Evolutionary conservation across 2,797 vertebrate genomes (phyloP).

Genomic region (Crenichthys baileyi): DNA sequence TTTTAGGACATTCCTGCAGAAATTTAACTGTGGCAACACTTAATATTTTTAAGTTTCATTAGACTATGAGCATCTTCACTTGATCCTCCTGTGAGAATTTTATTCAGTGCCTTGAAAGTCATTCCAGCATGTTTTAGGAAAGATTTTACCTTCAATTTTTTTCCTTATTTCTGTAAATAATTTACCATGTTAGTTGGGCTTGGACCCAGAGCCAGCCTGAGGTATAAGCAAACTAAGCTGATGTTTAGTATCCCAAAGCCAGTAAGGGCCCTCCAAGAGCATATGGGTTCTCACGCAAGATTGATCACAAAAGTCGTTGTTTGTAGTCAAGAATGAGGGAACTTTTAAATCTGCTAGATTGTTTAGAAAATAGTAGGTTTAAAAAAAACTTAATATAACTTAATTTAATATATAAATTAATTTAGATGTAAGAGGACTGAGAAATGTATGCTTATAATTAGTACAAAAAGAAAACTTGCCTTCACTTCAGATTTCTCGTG

Average conservation of each 20-base stretch:
- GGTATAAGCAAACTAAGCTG: neutral
- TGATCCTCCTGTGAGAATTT: constrained; percentile 16
- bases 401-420: neutral
- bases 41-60: constrained; percentile 18
- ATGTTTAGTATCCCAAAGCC: neutral
- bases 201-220: neutral
- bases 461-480: neutral
- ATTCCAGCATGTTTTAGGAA: constrained; percentile 10
- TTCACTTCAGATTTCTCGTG: neutral
- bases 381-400: neutral
- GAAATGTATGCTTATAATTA: neutral
- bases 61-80: constrained; percentile 16
- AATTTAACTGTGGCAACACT: constrained; percentile 12
- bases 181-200: neutral
- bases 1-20: constrained; percentile 4
- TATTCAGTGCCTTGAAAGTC: constrained; percentile 61
- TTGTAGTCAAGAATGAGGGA: neutral
- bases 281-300: neutral
- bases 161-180: neutral
- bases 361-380: neutral
- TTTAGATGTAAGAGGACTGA: neutral
- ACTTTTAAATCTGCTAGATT: neutral
- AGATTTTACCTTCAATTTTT: neutral
- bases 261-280: neutral
- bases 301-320: neutral